Conservation (phyloP, 2,113 vertebrate species). For the Apteryx owenii region DNA sequence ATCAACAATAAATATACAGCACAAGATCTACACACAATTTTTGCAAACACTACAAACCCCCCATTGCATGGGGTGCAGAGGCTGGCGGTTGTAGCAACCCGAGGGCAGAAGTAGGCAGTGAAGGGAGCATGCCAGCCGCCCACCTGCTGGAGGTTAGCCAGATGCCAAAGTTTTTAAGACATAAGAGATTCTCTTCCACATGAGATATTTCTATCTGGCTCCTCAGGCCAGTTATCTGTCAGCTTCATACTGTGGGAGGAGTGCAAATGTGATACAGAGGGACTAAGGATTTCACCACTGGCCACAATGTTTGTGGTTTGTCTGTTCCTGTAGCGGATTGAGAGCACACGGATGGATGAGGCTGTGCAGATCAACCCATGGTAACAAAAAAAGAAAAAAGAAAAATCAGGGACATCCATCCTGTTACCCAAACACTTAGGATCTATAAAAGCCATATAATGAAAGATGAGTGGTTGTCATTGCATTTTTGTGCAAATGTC, state of each 20-base stretch:
- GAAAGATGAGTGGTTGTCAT: neutral
- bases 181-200: neutral
- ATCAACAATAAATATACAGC: neutral
- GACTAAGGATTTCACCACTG: neutral
- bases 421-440: neutral
- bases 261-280: neutral
- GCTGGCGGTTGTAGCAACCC: rapidly evolving
- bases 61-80: neutral
- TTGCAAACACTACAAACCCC: neutral
- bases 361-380: neutral
- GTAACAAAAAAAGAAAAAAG: neutral
- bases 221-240: neutral
- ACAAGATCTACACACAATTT: neutral
- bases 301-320: neutral
- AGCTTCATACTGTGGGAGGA: neutral
- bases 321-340: neutral
- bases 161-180: neutral
- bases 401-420: neutral
- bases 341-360: neutral
- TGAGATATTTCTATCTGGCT: neutral
- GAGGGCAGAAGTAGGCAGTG: neutral
- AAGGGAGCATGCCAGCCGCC: neutral
- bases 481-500: neutral
- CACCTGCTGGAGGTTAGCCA: neutral
- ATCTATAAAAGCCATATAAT: neutral